Conservation (phyloP, 2,888 invertebrate genomes). For the Epistrophe eligans region DNA sequence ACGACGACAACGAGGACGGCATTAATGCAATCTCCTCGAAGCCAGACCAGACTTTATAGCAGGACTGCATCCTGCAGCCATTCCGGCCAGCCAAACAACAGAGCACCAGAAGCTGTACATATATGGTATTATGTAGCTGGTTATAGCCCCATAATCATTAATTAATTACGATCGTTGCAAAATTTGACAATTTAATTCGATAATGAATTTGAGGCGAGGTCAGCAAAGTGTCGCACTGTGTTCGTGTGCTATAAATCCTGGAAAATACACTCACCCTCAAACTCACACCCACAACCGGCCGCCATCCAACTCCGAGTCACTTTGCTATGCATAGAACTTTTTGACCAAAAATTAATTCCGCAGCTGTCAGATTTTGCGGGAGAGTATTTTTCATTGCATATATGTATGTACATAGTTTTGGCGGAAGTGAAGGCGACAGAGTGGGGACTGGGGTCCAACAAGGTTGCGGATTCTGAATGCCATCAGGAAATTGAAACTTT, state of each 20-base stretch:
- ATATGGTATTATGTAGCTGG: not conserved
- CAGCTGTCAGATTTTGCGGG: conserved; percentile 76
- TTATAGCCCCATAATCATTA: conserved; percentile 73
- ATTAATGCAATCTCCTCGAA: conserved; percentile 71
- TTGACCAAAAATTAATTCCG: conserved; percentile 75
- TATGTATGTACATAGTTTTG: conserved; percentile 25
- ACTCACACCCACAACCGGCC: too few species aligned
- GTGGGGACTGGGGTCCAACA: not conserved
- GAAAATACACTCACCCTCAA: conserved; percentile 28
- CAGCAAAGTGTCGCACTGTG: conserved; percentile 76
- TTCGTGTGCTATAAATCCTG: conserved; percentile 72
- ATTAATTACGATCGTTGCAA: conserved; percentile 76
- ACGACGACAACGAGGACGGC: conserved; percentile 18
- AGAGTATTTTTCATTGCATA: conserved; percentile 65
- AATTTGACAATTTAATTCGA: conserved; percentile 76
- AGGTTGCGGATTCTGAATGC: not conserved
- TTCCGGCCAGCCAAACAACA: conserved; percentile 9
- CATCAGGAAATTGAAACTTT: conserved; percentile 69
- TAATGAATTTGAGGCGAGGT: conserved; percentile 76
- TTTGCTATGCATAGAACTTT: conserved; percentile 60
- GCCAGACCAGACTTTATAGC: conserved; percentile 62
- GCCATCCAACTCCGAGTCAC: not conserved
- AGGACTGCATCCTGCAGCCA: conserved; percentile 58
- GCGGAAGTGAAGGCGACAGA: conserved; percentile 1
- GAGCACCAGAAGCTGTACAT: conserved; percentile 20